Evolutionary conservation across 2,888 invertebrate species (phyloP), one percentile per base, ranked within the genome.

Genomic region (Metallyticus violacea): DNA sequence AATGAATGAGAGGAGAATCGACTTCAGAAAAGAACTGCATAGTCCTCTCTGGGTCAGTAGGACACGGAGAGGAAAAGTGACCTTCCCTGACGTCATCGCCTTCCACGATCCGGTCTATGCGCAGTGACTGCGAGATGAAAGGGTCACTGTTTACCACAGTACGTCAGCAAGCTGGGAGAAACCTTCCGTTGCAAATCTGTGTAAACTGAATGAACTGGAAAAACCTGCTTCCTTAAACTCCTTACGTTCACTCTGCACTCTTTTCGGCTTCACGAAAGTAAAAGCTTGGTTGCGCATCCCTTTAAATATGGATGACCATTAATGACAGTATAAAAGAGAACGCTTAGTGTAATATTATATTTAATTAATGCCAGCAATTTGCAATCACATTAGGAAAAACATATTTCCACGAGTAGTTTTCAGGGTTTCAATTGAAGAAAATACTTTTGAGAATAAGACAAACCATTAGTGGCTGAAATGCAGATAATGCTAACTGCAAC

Each of bases 21-120:
- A 22, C 40, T 62, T 62, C 40, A 62, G 40, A 62, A n/a, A 40
- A 62, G 40, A 62, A 62, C 40, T 62, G 15, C 40, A 62, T 62
- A 22, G 22, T 62, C 15, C 40, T 62, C 40, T 62, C 40, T 82
- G 76, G 82, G 82, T 76, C 27, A 82, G 82, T 82, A 76, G 25
- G 82, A 27, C 82, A 62, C 76, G 76, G 82, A 82, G 82, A 82
- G 82, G 82, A 82, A 82, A 82, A 82, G 82, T 82, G 82, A 82
- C 82, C 82, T 82, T 82, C 82, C 76, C 76, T 82, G 82, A 82
- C 76, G 76, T 82, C 82, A 82, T 82, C 76, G 26, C 40, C 40
- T 15, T 62, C 40, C 40, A 62, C 40, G 40, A 62, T 62, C 40
- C 40, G 40, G 40, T 62, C 40, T 62, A 7, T 62, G 40, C 9